Conservation (phyloP, 1,140 invertebrate species). For the Eufriesea mexicana region DNA sequence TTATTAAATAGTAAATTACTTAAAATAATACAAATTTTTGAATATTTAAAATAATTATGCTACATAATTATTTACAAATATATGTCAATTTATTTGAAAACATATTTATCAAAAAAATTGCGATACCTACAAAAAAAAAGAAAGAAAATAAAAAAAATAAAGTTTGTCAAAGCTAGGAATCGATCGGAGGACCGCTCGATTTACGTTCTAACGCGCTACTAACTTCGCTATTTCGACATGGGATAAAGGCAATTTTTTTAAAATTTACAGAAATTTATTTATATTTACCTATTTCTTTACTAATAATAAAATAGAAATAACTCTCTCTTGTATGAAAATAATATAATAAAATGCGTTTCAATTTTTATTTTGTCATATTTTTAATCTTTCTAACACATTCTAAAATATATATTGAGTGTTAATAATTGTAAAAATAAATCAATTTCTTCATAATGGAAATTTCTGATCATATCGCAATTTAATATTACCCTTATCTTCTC, state of each 20-base stretch:
- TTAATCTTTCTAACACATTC: neutral
- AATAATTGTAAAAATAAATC: neutral
- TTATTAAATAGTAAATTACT: neutral
- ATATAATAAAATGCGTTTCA: neutral
- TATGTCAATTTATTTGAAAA: too few relatives aligned
- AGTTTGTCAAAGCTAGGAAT: slow-evolving; percentile 51
- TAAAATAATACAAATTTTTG: neutral
- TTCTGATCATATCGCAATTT: neutral
- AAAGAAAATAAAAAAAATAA: neutral
- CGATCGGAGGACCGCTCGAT: slow-evolving; percentile 71
- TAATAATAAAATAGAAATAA: neutral
- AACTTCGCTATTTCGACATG: slow-evolving; percentile 58
- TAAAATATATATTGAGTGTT: neutral
- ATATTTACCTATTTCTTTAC: neutral
- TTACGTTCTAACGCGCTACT: slow-evolving; percentile 73
- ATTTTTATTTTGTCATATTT: too few relatives aligned
- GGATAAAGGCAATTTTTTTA: neutral
- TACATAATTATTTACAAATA: neutral
- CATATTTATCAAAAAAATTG: neutral
- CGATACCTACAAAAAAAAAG: neutral
- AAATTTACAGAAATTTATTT: neutral
- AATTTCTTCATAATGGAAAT: neutral
- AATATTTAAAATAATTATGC: too few relatives aligned
- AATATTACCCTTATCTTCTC: neutral
- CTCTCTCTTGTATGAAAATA: neutral